These are phyloP conservation scores for Glyphotaelius pellucidus DNA, from an alignment of 2,888 invertebrate genomes.

Conservation along the genomic window DNA sequence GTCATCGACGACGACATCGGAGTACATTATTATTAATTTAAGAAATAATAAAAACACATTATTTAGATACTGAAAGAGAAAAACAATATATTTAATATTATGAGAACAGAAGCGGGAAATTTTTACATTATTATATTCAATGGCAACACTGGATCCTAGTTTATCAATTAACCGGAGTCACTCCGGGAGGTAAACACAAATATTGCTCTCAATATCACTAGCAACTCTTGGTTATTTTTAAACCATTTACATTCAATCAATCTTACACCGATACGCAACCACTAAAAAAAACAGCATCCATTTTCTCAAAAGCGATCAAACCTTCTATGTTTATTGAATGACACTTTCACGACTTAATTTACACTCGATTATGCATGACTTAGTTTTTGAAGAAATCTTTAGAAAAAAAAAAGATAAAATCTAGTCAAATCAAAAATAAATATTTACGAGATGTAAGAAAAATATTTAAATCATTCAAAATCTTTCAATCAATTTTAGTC, in stretches of 20 bases:
- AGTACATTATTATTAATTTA: constrained; percentile 19
- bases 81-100: constrained; percentile 25
- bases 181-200: neutral
- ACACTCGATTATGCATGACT: neutral
- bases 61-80: constrained; percentile 32
- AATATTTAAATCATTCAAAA: neutral
- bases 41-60: constrained; percentile 34
- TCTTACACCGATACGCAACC: neutral
- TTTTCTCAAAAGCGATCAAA: neutral
- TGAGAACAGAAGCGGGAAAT: constrained; percentile 34
- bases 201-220: constrained; percentile 45
- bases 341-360: neutral
- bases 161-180: constrained; percentile 15
- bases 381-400: neutral
- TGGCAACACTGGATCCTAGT: constrained; percentile 48
- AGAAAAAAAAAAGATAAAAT: neutral
- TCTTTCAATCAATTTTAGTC: neutral
- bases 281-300: neutral
- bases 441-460: neutral
- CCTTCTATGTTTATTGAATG: neutral
- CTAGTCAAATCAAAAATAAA: neutral
- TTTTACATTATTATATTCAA: constrained; percentile 20
- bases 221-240: neutral
- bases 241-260: neutral
- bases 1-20: neutral